Evolutionary conservation across 1,140 invertebrate species (phyloP).

Genomic region (Paracyclopina nana): DNA sequence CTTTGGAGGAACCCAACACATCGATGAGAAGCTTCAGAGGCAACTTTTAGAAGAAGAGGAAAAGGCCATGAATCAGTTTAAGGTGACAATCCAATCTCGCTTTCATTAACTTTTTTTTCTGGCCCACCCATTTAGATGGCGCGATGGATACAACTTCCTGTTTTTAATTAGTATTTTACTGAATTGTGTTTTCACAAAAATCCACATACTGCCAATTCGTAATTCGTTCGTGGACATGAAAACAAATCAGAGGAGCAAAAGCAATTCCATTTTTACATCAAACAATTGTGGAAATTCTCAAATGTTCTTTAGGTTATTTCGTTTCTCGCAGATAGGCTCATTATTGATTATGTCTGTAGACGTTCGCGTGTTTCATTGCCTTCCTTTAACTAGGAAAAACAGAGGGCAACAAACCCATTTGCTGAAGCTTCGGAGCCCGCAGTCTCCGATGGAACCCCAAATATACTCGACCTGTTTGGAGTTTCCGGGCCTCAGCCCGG

Average conservation of each 20-base stretch:
- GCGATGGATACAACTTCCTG: too few relatives aligned
- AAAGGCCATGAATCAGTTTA: conserved; percentile 80
- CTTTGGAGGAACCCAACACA: conserved; percentile 30
- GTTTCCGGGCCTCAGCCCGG: neutral
- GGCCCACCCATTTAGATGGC: too few relatives aligned
- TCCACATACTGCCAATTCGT: too few relatives aligned
- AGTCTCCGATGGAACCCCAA: conserved; percentile 6
- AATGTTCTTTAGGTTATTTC: neutral
- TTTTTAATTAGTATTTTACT: too few relatives aligned
- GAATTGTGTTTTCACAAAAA: too few relatives aligned
- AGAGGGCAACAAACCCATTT: conserved; percentile 14
- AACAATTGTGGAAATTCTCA: too few relatives aligned
- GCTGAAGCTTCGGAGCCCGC: neutral
- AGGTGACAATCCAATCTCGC: conserved; percentile 36
- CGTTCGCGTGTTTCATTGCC: too few relatives aligned
- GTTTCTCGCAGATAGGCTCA: neutral
- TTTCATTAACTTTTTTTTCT: neutral
- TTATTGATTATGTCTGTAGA: too few relatives aligned
- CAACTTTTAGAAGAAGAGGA: conserved; percentile 83
- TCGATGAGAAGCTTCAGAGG: conserved; percentile 62
- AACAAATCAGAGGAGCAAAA: too few relatives aligned
- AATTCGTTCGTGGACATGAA: too few relatives aligned
- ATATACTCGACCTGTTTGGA: conserved; percentile 17
- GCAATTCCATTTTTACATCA: neutral
- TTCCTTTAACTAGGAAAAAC: too few relatives aligned